Percentiles rank a stretch among this genome's conserved stretches.
These are phyloP conservation scores for Colletes gigas DNA, from an alignment of 1,140 invertebrate species.

Conservation along the genomic window DNA sequence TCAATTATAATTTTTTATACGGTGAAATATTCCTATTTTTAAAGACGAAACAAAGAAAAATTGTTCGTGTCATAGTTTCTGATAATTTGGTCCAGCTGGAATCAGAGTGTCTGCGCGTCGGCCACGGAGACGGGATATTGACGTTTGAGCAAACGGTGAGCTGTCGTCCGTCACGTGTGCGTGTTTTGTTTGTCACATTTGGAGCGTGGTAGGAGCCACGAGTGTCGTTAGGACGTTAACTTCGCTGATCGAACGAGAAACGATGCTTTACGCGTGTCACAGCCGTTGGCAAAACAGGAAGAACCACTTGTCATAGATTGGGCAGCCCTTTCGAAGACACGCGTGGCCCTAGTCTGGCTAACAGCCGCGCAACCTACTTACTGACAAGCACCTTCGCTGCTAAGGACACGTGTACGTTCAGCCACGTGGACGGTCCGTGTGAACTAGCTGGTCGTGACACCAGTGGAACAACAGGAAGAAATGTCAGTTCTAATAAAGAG, in stretches of 20 bases:
- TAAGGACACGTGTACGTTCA: conserved; percentile 36
- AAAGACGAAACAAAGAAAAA: too few species aligned
- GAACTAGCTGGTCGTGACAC: conserved; percentile 20
- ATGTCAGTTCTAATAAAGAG: conserved; percentile 38
- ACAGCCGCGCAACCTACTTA: conserved; percentile 45
- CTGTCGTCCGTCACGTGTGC: not conserved
- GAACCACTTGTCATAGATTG: conserved; percentile 75
- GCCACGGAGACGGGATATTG: not conserved
- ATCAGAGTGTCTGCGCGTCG: not conserved
- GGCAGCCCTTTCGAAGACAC: conserved; percentile 63
- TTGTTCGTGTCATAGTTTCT: too few species aligned
- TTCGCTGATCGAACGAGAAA: not conserved
- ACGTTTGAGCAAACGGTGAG: not conserved
- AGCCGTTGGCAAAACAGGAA: conserved; percentile 69
- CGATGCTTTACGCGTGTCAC: not conserved
- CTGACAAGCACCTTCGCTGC: conserved; percentile 31
- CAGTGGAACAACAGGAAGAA: conserved; percentile 21
- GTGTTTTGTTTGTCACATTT: not conserved
- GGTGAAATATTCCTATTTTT: too few species aligned
- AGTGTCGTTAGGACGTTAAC: not conserved
- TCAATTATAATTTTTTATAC: too few species aligned
- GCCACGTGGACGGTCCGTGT: conserved; percentile 23
- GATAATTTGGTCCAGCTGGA: too few species aligned
- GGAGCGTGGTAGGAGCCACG: not conserved
- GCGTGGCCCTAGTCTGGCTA: conserved; percentile 39